Percentiles rank a stretch among this genome's conserved stretches.
Conservation (phyloP, 2,888 invertebrate genomes). For the Agrotis puta region DNA sequence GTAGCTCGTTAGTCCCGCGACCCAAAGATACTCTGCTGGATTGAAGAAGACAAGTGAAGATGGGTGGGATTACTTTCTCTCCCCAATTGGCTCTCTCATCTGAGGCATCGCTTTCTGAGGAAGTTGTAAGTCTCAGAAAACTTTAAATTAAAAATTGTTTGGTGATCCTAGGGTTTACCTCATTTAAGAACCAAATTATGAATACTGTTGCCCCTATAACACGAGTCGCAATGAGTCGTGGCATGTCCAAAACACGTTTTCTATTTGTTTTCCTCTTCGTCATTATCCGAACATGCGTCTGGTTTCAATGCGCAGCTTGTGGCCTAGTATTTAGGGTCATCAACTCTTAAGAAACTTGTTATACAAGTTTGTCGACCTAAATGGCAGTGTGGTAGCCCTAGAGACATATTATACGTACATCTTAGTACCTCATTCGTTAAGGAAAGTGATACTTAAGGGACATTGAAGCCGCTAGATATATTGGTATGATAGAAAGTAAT, state of each 20-base stretch:
- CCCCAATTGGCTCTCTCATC: too few relatives aligned
- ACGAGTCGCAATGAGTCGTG: too few relatives aligned
- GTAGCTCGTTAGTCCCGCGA: too few relatives aligned
- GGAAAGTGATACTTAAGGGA: conserved; percentile 47
- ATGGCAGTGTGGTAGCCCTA: conserved; percentile 46
- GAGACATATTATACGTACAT: conserved; percentile 42
- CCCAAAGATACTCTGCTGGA: too few relatives aligned
- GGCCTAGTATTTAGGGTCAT: conserved; percentile 35
- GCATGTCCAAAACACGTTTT: background rate
- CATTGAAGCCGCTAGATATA: conserved; percentile 40
- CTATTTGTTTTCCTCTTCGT: background rate
- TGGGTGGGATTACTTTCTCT: too few relatives aligned
- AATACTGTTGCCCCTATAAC: too few relatives aligned
- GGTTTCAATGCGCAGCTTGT: background rate
- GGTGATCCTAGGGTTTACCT: too few relatives aligned
- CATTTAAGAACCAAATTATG: too few relatives aligned
- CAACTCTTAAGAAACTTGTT: conserved; percentile 57
- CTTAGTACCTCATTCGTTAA: conserved; percentile 44
- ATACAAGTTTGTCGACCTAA: conserved; percentile 53
- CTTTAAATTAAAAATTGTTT: too few relatives aligned
- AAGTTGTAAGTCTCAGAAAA: too few relatives aligned
- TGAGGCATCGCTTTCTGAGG: too few relatives aligned
- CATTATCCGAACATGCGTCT: background rate
- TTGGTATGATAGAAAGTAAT: conserved; percentile 46
- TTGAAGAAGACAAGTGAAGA: too few relatives aligned